phyloP scores from a whole-genome alignment of 2,888 invertebrate genomes.

The Adelognathus sp. region DNA sequence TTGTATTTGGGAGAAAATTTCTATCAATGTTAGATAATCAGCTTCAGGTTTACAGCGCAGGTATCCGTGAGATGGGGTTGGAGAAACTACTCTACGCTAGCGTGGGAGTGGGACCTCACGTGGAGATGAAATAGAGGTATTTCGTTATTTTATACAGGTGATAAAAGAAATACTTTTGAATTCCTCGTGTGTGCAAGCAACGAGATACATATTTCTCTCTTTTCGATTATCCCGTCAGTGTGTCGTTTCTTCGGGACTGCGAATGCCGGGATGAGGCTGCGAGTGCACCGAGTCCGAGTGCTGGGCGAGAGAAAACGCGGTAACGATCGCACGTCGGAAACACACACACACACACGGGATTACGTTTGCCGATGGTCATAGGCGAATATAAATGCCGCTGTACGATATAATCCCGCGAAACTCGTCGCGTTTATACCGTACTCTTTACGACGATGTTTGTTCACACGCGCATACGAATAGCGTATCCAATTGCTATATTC shows the following conservation, averaged over 20 bases:
- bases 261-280: slow-evolving; percentile 21
- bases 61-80: neutral
- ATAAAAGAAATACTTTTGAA: slow-evolving; percentile 30
- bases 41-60: neutral
- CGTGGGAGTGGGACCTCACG: slow-evolving; percentile 47
- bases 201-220: neutral
- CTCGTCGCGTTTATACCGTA: neutral
- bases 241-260: slow-evolving; percentile 40
- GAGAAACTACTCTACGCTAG: neutral
- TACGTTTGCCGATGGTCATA: slow-evolving; percentile 37
- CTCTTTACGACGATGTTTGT: slow-evolving; percentile 27
- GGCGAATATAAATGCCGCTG: slow-evolving; percentile 18
- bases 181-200: slow-evolving; percentile 10
- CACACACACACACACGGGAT: neutral
- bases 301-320: slow-evolving; percentile 11
- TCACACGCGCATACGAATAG: neutral
- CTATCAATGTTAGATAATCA: too few relatives aligned
- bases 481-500: neutral
- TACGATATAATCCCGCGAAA: slow-evolving; percentile 33
- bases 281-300: neutral
- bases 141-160: slow-evolving; percentile 37
- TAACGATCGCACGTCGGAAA: slow-evolving; percentile 18
- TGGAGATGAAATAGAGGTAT: slow-evolving; percentile 24
- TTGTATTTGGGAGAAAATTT: too few relatives aligned
- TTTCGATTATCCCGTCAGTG: slow-evolving; percentile 43